Evolutionary conservation across 2,113 vertebrate genomes (phyloP).

Genomic region (Hyla sarda): DNA sequence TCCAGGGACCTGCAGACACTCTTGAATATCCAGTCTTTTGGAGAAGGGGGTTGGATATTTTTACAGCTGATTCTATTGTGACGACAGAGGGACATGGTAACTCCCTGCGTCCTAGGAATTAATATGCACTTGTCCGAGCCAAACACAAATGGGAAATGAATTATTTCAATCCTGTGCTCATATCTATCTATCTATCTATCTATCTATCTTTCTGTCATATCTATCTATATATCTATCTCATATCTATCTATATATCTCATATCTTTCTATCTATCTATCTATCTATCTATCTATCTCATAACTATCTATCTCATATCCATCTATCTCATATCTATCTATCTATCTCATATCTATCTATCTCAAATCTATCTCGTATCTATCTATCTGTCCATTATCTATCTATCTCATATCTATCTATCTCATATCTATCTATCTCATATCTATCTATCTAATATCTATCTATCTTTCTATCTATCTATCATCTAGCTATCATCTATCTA

Average conservation of each 20-base stretch:
- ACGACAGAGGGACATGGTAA: not conserved
- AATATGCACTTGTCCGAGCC: not conserved
- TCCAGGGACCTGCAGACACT: not conserved
- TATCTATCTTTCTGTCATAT: not conserved
- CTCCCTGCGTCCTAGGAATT: constrained; percentile 7
- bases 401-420: not conserved
- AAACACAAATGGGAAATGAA: not conserved
- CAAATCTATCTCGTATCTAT: too few species aligned
- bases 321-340: too few species aligned
- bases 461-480: too few species aligned
- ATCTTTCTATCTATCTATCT: too few species aligned
- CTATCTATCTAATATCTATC: too few species aligned
- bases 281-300: constrained; percentile 3
- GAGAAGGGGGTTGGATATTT: too few species aligned
- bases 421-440: not conserved
- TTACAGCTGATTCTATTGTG: not conserved
- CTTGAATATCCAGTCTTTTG: not conserved
- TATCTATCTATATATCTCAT: too few species aligned
- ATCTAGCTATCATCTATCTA: not conserved
- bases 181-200: not conserved
- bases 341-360: too few species aligned
- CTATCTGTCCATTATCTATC: too few species aligned
- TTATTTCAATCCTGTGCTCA: not conserved
- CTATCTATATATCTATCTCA: too few species aligned
- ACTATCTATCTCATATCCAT: too few species aligned